Base-by-base conservation (phyloP, 2,797 vertebrate species). In the Syncerus caffer region DNA sequence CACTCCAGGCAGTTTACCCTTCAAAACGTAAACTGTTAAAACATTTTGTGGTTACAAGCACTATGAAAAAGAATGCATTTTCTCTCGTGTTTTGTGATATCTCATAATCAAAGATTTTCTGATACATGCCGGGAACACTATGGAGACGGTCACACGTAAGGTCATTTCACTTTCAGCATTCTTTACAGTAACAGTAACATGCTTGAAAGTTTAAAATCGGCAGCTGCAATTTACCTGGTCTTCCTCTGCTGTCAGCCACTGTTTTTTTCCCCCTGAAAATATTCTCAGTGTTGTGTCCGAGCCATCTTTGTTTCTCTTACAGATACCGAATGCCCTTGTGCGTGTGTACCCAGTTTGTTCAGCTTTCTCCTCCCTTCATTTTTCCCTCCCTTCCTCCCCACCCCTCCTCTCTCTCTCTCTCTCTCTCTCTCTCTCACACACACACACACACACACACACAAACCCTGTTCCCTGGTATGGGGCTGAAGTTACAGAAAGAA, bases 1-100 rank as follows among this genome's bases (percentile, higher is more conserved):
- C 92, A 97, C 97, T 95, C 78, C 90, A 93, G 96, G 97, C 96
- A 93, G 91, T 96, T 97, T 96, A 97, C 88, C 98, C 95, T 96
- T 80, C 57, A 96, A 96, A 97, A 97, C 62, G 93, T 96, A 96
- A 98, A 97, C 97, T 98, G 97, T 96, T 98, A 98, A 96, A 97
- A 96, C 89, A 97, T 98, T 97, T 94, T 96, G 95, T 90, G 94
- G 92, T 95, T 93, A 87, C 29, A 86, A 96, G 91, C 91, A 14
- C 93, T 98, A 93, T 82, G 93, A 96, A 97, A 97, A 97, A 85
- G 89, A 31, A 84, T 2, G 80, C 38, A 0, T 94, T 96, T 96
- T 96, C 86, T 97, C 90, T 34, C 17, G 31, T 80, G 91, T 95
- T 93, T 79, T 29, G 27, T 90, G 95, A 85, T 90, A 71, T 94